Conservation (phyloP, 2,797 vertebrate genomes). For the Nannoperca australis region DNA sequence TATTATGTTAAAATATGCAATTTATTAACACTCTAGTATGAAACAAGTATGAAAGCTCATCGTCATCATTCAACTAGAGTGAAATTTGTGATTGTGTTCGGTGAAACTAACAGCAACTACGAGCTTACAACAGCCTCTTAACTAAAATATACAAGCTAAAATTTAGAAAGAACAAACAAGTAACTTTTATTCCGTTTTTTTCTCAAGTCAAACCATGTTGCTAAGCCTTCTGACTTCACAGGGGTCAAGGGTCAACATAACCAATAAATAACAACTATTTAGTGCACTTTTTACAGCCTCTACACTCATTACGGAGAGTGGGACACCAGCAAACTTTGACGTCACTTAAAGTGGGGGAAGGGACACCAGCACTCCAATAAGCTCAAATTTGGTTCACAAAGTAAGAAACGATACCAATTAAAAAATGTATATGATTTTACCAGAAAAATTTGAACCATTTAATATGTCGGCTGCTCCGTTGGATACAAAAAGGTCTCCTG, state of each 20-base stretch:
- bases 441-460: conserved; percentile 79
- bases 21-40: neutral
- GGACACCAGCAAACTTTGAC: neutral
- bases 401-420: neutral
- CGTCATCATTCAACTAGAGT: too few relatives aligned
- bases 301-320: neutral
- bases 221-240: neutral
- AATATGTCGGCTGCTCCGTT: conserved; percentile 86
- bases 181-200: neutral
- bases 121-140: neutral
- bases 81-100: neutral
- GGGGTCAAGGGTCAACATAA: conserved; percentile 1
- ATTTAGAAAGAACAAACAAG: neutral
- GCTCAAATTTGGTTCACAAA: neutral
- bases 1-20: neutral
- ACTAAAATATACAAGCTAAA: neutral
- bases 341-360: neutral
- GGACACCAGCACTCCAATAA: too few relatives aligned
- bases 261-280: neutral
- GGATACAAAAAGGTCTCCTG: conserved; percentile 91
- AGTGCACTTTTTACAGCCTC: neutral
- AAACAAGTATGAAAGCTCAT: neutral
- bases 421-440: conserved; percentile 55
- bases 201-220: neutral
- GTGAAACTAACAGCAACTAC: neutral